Base-by-base conservation (phyloP, 2,888 invertebrate species). In the Nomada fabriciana region DNA sequence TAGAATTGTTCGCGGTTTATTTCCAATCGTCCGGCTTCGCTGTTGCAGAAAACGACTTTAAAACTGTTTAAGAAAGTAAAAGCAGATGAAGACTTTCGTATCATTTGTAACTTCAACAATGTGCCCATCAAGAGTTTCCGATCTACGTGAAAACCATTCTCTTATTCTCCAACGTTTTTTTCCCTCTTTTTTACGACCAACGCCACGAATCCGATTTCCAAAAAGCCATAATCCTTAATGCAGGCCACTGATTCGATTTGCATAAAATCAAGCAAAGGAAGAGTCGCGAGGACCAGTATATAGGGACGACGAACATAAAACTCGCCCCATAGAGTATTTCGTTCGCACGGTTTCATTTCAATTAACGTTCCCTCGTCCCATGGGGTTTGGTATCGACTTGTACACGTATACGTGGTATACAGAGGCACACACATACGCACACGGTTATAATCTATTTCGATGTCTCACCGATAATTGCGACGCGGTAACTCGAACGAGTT, bases 311-410 rank as follows among this genome's bases (percentile, higher is more conserved):
- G 81, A 69, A 69, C 84, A 84, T 90, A 87, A 92, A 91, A 90
- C 87, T 88, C 89, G 84, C 85, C 88, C 90, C 88, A 89, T 87
- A 88, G 91, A 92, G 91, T 92, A 92, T 88, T 92, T 92, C 92
- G 92, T 92, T 93, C 92, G 92, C 92, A 92, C 92, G 91, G 92
- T 92, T 92, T 93, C 92, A 92, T 93, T 93, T 93, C 92, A 92
- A 93, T 93, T 93, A 92, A 92, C 91, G 91, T 90, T 86, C 91
- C 90, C 92, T 83, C 86, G 88, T 87, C 89, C 87, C 88, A 84
- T 86, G 89, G 89, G 89, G 80, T 80, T 83, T 72, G 68, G 64
- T 70, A 76, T 76, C 76, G 69, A 47, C 77, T 64, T 77, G 55
- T 76, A 65, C 60, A 65, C 69, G 52, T 25, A 42, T 47, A 47